Conservation (phyloP, 1,140 invertebrate genomes). For the Periplaneta americana region DNA sequence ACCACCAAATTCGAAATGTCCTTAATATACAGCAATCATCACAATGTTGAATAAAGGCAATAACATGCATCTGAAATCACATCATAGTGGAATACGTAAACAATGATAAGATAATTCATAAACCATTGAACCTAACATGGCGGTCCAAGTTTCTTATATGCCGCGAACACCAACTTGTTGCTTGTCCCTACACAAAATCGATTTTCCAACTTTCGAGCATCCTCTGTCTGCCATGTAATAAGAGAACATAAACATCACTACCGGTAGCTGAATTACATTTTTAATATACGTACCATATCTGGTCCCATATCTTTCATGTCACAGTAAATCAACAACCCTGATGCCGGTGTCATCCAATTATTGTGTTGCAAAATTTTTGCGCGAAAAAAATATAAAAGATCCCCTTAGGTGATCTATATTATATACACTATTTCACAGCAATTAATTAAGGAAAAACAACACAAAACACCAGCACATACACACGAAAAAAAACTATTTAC, state of each 20-base stretch:
- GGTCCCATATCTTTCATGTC: not conserved
- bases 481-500: not conserved
- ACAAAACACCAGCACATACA: not conserved
- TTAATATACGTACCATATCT: not conserved
- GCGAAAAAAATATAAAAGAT: not conserved
- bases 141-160: not conserved
- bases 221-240: not conserved
- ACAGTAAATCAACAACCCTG: not conserved
- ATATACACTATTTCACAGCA: not conserved
- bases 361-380: not conserved
- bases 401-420: not conserved
- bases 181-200: not conserved
- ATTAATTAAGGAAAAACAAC: not conserved
- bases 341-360: not conserved
- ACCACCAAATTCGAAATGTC: too few relatives aligned
- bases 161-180: not conserved
- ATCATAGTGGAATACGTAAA: too few relatives aligned
- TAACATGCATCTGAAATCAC: too few relatives aligned
- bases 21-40: too few relatives aligned
- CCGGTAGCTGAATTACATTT: not conserved
- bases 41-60: too few relatives aligned
- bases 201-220: not conserved
- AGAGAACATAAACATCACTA: not conserved
- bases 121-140: too few relatives aligned
- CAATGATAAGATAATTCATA: too few relatives aligned